Percentiles rank a stretch among this genome's conserved stretches.
These are phyloP conservation scores for Psix sp. DNA, from an alignment of 1,140 invertebrate genomes.

Conservation along the genomic window DNA sequence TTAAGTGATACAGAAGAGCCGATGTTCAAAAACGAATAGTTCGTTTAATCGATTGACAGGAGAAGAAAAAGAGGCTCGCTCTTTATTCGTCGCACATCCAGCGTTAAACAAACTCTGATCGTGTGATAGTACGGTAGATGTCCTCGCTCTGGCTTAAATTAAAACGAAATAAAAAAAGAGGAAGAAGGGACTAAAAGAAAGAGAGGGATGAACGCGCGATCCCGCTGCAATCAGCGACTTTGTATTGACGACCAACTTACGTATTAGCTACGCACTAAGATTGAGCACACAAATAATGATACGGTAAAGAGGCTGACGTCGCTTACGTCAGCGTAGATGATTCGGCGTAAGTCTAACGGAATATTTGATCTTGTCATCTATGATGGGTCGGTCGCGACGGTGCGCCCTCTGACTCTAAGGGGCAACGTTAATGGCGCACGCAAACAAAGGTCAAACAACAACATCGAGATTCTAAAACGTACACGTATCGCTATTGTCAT, in stretches of 20 bases:
- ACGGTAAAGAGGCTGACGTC: slow-evolving; percentile 26
- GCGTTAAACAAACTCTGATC: slow-evolving; percentile 32
- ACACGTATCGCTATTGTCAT: slow-evolving; percentile 3
- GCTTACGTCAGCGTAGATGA: slow-evolving; percentile 5
- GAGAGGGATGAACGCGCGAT: slow-evolving; percentile 11
- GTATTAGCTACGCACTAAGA: slow-evolving; percentile 64
- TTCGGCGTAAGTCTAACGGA: slow-evolving; percentile 14
- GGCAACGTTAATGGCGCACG: neutral
- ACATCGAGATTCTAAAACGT: slow-evolving; percentile 23
- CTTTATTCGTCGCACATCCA: slow-evolving; percentile 10
- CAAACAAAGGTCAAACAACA: slow-evolving; percentile 10
- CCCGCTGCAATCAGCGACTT: slow-evolving; percentile 5
- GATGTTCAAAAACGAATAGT: slow-evolving; percentile 58
- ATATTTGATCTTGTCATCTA: slow-evolving; percentile 4
- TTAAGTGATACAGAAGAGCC: slow-evolving; percentile 74
- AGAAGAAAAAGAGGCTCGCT: neutral
- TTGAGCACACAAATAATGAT: slow-evolving; percentile 69
- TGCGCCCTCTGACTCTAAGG: neutral
- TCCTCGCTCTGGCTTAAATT: slow-evolving; percentile 17
- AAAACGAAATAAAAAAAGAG: slow-evolving; percentile 22
- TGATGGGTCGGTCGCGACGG: neutral
- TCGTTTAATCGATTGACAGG: slow-evolving; percentile 20
- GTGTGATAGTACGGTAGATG: neutral
- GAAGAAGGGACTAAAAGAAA: neutral
- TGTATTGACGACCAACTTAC: slow-evolving; percentile 27